Base-by-base conservation (phyloP, 2,113 vertebrate species). In the Choloepus hoffmanni region DNA sequence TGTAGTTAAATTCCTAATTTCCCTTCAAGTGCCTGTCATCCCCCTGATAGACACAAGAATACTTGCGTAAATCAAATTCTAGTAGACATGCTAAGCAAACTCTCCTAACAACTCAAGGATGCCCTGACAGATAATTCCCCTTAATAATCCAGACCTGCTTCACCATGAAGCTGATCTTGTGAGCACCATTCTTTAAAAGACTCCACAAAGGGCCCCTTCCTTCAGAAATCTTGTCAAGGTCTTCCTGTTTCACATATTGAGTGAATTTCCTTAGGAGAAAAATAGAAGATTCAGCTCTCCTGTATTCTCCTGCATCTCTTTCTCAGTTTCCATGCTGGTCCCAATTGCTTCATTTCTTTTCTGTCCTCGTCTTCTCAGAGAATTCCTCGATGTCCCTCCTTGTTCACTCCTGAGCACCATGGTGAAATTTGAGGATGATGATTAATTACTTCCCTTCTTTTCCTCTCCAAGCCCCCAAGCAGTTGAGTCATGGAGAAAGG, bases 51-150 rank as follows among this genome's bases (percentile, higher is more conserved):
- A 55, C 68, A 67, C 40, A 63, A 83, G 33, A 62, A 45, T 23
- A 68, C 10, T 68, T 19, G 24, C 62, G 24, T 67, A 92, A 94
- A 74, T 92, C 74, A 67, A 78, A 95, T 82, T 89, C n/a, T 43
- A 84, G 58, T 62, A 79, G 65, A 72, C 73, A 55, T 19, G 67
- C 45, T 36, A 89, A 90, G 24, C 50, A 91, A 28, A 72, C 26
- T 58, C 83, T 88, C 33, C 33, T 8, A 24, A n/a, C 77, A 36
- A 73, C 36, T 74, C 2, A 2, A 72, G 9, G 48, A 19, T 13
- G 3, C 19, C 62, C 33, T 72, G 72, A 26, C 40, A 67, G 43
- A 87, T n/a, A 43, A 43, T 77, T 90, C 67, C 62, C 85, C 21
- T 73, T 73, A 19, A 63, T 62, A 81, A 5, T 50, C 55, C 14